These are phyloP conservation scores for Drosophila sp. DNA, from an alignment of 1,140 invertebrate genomes.

Conservation along the genomic window DNA sequence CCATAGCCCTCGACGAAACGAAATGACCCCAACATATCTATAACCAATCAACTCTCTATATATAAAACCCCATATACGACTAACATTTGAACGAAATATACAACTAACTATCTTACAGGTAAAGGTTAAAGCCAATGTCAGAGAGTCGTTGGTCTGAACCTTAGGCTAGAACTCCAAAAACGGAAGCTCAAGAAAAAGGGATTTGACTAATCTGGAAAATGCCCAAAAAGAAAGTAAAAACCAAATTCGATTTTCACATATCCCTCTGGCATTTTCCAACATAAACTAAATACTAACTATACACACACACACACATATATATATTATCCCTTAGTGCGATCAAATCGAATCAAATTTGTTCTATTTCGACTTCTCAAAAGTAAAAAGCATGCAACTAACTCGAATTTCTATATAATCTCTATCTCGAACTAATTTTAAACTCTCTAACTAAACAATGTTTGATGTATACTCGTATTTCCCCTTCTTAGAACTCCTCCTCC, in stretches of 20 bases:
- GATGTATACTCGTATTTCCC: constrained; percentile 36
- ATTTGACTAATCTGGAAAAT: not conserved
- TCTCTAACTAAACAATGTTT: constrained; percentile 18
- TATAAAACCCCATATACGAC: constrained; percentile 54
- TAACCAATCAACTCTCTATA: constrained; percentile 54
- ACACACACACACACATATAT: not conserved
- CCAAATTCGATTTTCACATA: not conserved
- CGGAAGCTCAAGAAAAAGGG: constrained; percentile 19
- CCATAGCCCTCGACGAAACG: constrained; percentile 83
- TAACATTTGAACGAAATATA: constrained; percentile 41
- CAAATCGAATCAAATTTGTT: constrained; percentile 34
- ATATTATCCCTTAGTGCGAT: constrained; percentile 21
- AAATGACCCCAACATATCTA: constrained; percentile 58
- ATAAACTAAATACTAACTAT: not conserved
- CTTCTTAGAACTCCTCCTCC: constrained; percentile 43
- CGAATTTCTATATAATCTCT: constrained; percentile 74
- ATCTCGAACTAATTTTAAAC: constrained; percentile 43
- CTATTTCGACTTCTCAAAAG: constrained; percentile 37
- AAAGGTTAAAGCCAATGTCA: constrained; percentile 70
- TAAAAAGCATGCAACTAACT: constrained; percentile 72
- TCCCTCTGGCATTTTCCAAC: constrained; percentile 4
- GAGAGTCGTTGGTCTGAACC: constrained; percentile 68
- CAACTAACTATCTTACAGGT: constrained; percentile 72
- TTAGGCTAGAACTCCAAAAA: constrained; percentile 34
- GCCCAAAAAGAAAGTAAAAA: not conserved